A percentile compares a stretch with the other conserved stretches of the same genome.
Conservation (phyloP, 2,113 vertebrate genomes). For the Lophochroa leadbeateri region DNA sequence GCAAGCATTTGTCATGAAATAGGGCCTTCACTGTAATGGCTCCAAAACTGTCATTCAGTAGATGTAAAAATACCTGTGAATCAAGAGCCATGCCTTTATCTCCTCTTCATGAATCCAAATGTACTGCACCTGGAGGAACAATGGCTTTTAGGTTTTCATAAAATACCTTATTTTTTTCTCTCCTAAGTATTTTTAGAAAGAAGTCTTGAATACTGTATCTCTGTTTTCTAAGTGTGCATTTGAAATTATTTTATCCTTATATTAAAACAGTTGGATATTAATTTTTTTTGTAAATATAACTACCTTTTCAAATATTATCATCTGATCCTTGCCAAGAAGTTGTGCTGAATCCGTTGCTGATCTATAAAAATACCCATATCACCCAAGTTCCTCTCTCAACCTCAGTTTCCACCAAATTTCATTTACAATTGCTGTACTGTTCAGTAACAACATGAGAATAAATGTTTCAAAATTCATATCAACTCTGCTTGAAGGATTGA, state of each 20-base stretch:
- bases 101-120: not conserved
- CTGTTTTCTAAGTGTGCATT: not conserved
- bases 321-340: not conserved
- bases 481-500: not conserved
- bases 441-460: not conserved
- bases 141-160: not conserved
- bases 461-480: not conserved
- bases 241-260: not conserved
- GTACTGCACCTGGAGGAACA: not conserved
- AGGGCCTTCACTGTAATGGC: rapidly evolving
- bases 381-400: not conserved
- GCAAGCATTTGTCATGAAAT: not conserved
- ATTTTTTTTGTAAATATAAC: not conserved
- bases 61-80: not conserved
- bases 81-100: not conserved
- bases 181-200: not conserved
- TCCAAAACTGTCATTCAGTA: not conserved
- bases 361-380: not conserved
- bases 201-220: not conserved
- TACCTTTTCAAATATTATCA: not conserved
- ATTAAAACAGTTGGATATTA: not conserved
- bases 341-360: not conserved
- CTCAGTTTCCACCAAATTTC: not conserved
- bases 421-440: not conserved
- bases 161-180: not conserved